Percentiles rank a stretch among this genome's conserved stretches.
These are phyloP conservation scores for Electrona antarctica DNA, from an alignment of 2,113 vertebrate genomes.

Conservation along the genomic window DNA sequence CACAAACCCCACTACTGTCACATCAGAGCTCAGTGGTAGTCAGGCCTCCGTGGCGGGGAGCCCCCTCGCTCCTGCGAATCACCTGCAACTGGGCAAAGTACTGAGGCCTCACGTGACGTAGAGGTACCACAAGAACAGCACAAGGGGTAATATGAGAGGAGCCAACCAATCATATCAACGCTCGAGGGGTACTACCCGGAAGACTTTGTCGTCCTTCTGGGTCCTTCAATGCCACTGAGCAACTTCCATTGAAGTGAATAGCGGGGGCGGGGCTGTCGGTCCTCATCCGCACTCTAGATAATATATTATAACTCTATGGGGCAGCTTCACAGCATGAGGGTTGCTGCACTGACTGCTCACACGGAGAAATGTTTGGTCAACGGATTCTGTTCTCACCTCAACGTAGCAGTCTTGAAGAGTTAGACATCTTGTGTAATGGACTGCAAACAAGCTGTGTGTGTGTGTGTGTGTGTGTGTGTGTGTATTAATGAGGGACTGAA, in stretches of 20 bases:
- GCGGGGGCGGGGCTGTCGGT: no score
- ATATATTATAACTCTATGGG: background rate
- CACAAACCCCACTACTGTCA: no score
- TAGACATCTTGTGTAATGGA: slow-evolving; percentile 21
- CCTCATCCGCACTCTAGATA: no score
- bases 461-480: slow-evolving; percentile 11
- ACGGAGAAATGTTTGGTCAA: slow-evolving; percentile 27
- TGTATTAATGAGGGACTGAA: slow-evolving; percentile 48
- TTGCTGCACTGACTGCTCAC: slow-evolving; percentile 4
- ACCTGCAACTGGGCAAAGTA: slow-evolving; percentile 19
- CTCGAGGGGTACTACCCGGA: no score
- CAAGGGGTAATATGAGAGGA: no score
- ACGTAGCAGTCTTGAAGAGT: slow-evolving; percentile 32
- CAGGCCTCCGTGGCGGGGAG: slow-evolving; percentile 12
- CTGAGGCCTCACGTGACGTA: slow-evolving; percentile 17
- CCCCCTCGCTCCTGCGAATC: background rate
- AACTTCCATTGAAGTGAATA: no score
- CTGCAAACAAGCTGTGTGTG: background rate
- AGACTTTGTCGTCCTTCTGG: no score
- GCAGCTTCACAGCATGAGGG: slow-evolving; percentile 11
- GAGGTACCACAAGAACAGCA: background rate
- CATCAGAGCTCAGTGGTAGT: no score
- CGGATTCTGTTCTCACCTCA: slow-evolving; percentile 33
- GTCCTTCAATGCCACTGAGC: no score
- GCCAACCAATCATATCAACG: no score